Evolutionary conservation across 2,113 vertebrate species (phyloP).

Genomic region (Cichladusa arquata): DNA sequence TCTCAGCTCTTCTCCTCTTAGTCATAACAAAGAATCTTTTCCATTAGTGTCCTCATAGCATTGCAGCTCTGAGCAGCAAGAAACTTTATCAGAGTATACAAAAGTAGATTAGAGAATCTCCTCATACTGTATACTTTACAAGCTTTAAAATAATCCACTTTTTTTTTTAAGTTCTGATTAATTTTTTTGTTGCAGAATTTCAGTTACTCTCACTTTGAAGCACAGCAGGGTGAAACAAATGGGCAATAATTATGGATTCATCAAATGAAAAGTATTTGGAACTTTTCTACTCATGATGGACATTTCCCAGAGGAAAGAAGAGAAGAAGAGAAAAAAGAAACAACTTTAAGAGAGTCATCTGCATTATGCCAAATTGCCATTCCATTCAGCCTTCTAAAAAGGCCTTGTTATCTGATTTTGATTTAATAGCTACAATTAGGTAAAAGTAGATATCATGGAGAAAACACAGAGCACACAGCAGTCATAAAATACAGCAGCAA

Average conservation of each 20-base stretch:
- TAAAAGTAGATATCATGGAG: slow-evolving; percentile 4
- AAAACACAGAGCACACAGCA: neutral
- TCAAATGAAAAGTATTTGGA: neutral
- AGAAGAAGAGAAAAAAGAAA: neutral
- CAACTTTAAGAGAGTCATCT: neutral
- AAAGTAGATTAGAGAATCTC: neutral
- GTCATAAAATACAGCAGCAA: slow-evolving; percentile 3
- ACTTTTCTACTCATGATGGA: neutral
- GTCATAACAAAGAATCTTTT: neutral
- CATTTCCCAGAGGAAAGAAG: neutral
- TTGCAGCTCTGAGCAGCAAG: neutral
- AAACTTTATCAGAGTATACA: neutral
- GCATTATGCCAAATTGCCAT: neutral
- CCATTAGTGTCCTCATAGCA: neutral
- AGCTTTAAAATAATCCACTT: neutral
- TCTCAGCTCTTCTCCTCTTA: neutral
- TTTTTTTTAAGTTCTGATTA: neutral
- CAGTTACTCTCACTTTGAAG: neutral
- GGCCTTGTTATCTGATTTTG: neutral
- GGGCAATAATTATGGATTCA: neutral
- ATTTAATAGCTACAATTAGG: slow-evolving; percentile 11
- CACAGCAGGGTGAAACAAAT: neutral
- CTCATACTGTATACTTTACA: neutral
- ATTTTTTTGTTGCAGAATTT: neutral
- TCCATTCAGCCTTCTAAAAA: neutral